These are phyloP conservation scores for Boulengeromyrus knoepffleri DNA, from an alignment of 2,113 vertebrate species.

Conservation along the genomic window DNA sequence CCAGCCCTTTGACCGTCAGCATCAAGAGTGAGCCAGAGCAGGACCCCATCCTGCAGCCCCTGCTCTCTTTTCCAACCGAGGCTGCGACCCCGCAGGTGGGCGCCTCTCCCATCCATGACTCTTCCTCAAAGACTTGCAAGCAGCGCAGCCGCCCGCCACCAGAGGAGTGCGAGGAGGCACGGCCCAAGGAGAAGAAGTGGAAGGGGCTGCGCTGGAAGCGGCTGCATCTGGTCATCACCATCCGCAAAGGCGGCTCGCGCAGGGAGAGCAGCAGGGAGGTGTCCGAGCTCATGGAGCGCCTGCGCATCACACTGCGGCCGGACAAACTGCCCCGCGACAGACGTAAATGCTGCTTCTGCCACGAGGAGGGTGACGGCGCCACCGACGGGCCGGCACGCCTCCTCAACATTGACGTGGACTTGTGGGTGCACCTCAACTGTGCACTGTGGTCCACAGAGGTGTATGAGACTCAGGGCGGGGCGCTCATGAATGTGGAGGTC, in stretches of 20 bases:
- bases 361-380: conserved; percentile 87
- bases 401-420: conserved; percentile 92
- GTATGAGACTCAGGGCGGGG: conserved; percentile 93
- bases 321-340: conserved; percentile 84
- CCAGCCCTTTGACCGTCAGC: conserved; percentile 30
- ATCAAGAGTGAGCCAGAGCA: conserved; percentile 50
- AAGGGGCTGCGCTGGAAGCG: conserved; percentile 95
- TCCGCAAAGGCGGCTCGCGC: conserved; percentile 76
- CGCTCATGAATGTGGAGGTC: conserved; percentile 93
- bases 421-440: conserved; percentile 98
- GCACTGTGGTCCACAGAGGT: conserved; percentile 97
- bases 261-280: conserved; percentile 84
- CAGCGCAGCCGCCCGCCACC: conserved; percentile 73
- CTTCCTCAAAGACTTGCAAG: conserved; percentile 62
- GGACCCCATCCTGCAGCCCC: conserved; percentile 15
- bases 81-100: not conserved
- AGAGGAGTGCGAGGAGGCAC: conserved; percentile 69
- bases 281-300: conserved; percentile 84
- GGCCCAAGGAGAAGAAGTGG: conserved; percentile 87
- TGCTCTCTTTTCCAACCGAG: not conserved
- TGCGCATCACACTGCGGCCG: conserved; percentile 84
- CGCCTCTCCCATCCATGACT: not conserved
- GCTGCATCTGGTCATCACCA: conserved; percentile 82
- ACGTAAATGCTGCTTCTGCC: conserved; percentile 96
- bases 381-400: conserved; percentile 87